Evolutionary conservation across 1,140 invertebrate genomes (phyloP).

Genomic region (Drosophila bocqueti): DNA sequence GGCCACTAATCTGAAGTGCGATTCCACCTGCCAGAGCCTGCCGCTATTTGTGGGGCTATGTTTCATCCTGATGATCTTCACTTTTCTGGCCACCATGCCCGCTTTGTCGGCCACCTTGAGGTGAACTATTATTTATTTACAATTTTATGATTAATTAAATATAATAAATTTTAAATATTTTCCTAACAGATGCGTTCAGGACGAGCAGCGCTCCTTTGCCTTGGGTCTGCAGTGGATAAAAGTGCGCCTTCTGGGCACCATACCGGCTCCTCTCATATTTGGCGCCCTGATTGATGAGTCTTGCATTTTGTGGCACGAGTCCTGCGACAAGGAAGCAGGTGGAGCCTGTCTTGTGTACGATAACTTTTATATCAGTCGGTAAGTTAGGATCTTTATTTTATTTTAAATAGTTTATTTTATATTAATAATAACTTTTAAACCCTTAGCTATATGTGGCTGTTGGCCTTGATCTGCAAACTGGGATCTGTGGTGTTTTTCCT

Average conservation of each 20-base stretch:
- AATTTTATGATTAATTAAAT: too few species aligned
- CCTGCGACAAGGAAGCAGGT: slow-evolving; percentile 86
- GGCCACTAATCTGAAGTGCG: slow-evolving; percentile 86
- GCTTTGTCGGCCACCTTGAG: slow-evolving; percentile 91
- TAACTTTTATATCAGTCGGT: slow-evolving; percentile 90
- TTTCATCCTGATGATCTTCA: slow-evolving; percentile 91
- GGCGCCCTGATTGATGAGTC: slow-evolving; percentile 93
- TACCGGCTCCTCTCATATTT: slow-evolving; percentile 94
- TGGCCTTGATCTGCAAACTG: slow-evolving; percentile 88
- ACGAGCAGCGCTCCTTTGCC: slow-evolving; percentile 93
- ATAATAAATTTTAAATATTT: too few species aligned
- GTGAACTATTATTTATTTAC: slow-evolving; percentile 74
- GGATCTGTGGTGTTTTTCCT: slow-evolving; percentile 89
- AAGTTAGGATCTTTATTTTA: slow-evolving; percentile 10
- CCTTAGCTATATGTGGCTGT: slow-evolving; percentile 88
- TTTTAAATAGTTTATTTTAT: neutral
- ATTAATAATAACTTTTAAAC: neutral
- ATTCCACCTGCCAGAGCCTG: slow-evolving; percentile 88
- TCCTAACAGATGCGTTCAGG: slow-evolving; percentile 89
- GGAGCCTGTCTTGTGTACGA: slow-evolving; percentile 90
- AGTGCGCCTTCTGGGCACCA: slow-evolving; percentile 92
- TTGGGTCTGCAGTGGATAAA: slow-evolving; percentile 95
- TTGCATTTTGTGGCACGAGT: slow-evolving; percentile 91
- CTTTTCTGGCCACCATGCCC: slow-evolving; percentile 92
- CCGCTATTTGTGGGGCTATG: slow-evolving; percentile 89